These are phyloP conservation scores for Salvelinus namaycush DNA, from an alignment of 2,113 vertebrate species.

Conservation along the genomic window DNA sequence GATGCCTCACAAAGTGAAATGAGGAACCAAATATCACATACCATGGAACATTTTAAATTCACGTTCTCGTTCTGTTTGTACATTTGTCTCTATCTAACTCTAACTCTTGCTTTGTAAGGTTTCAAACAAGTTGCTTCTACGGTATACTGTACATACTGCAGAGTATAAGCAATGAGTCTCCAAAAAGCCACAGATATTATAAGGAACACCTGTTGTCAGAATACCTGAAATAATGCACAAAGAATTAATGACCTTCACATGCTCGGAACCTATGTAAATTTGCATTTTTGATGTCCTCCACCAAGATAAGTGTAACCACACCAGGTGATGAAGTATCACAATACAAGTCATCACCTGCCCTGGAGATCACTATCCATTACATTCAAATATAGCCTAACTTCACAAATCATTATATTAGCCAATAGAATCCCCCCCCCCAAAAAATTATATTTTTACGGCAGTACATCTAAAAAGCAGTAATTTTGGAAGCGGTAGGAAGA, in stretches of 20 bases:
- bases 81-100: not conserved
- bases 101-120: not conserved
- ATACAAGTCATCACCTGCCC: not conserved
- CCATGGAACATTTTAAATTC: too few species aligned
- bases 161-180: too few species aligned
- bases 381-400: constrained; percentile 31
- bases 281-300: too few species aligned
- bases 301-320: not conserved
- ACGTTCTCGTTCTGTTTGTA: too few species aligned
- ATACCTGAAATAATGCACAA: too few species aligned
- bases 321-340: not conserved
- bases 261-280: not conserved
- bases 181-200: not conserved
- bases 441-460: constrained; percentile 7
- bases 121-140: too few species aligned
- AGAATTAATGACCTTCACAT: not conserved
- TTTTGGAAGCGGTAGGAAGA: constrained; percentile 21
- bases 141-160: too few species aligned
- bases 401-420: constrained; percentile 17
- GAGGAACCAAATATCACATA: not conserved
- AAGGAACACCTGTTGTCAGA: not conserved
- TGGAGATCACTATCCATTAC: constrained; percentile 11
- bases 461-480: constrained; percentile 38
- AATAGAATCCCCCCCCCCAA: constrained; percentile 14
- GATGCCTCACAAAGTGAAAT: not conserved